phyloP scores from a whole-genome alignment of 2,888 invertebrate species.

The Plebejus argus region DNA sequence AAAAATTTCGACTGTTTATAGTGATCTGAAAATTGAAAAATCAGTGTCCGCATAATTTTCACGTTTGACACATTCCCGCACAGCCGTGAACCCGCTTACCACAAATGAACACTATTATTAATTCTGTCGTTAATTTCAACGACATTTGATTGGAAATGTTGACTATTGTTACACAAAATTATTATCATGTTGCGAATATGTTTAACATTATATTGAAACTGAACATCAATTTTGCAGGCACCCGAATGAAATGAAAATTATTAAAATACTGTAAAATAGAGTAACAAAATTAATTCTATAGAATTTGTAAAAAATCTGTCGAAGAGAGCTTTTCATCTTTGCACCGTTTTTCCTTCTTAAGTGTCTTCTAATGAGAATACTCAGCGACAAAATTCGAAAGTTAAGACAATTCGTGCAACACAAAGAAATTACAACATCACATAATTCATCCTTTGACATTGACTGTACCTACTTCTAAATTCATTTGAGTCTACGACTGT shows the following conservation, averaged over 20 bases:
- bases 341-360: too few relatives aligned
- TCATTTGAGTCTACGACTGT: background rate
- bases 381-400: too few relatives aligned
- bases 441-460: background rate
- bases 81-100: constrained; percentile 9
- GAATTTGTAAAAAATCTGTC: too few relatives aligned
- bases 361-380: too few relatives aligned
- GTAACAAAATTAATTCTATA: too few relatives aligned
- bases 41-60: background rate
- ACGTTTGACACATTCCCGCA: background rate
- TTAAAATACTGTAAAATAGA: background rate
- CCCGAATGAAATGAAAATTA: background rate
- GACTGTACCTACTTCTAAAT: background rate
- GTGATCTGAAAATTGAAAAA: background rate
- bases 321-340: too few relatives aligned
- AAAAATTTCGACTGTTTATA: background rate
- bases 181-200: background rate
- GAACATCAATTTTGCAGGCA: background rate
- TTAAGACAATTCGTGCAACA: too few relatives aligned
- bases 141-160: background rate
- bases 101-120: constrained; percentile 2
- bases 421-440: too few relatives aligned
- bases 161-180: background rate
- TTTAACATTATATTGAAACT: background rate
- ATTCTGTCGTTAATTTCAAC: constrained; percentile 5